Conservation (phyloP, 2,888 invertebrate genomes). For the Trachelus iudaicus region DNA sequence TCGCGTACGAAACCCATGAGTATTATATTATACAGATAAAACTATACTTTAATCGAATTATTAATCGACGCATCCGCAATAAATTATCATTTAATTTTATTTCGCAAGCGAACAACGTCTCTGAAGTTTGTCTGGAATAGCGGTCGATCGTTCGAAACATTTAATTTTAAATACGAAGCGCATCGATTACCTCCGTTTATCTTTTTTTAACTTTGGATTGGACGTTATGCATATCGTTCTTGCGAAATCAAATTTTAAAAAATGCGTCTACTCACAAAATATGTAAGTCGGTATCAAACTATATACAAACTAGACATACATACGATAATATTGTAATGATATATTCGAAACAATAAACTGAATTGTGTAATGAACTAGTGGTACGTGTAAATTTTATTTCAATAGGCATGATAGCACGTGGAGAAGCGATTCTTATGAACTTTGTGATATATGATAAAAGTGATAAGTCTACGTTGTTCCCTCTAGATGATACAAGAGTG, state of each 20-base stretch:
- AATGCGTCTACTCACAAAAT: slow-evolving; percentile 37
- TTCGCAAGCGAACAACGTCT: not conserved
- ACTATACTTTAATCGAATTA: not conserved
- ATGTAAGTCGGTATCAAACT: slow-evolving; percentile 33
- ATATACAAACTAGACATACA: slow-evolving; percentile 49
- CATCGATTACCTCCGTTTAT: not conserved
- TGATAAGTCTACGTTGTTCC: not conserved
- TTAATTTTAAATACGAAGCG: not conserved
- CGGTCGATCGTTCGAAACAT: not conserved
- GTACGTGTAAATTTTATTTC: slow-evolving; percentile 36
- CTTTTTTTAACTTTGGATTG: not conserved
- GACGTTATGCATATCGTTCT: not conserved
- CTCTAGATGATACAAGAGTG: not conserved
- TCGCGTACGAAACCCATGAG: not conserved
- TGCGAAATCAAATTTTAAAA: not conserved
- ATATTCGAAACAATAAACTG: slow-evolving; percentile 20
- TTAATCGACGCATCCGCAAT: not conserved
- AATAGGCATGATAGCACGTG: slow-evolving; percentile 35
- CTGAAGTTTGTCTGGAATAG: not conserved
- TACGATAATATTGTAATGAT: slow-evolving; percentile 33
- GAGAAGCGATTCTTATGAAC: not conserved
- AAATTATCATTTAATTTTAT: not conserved
- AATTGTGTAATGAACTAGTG: slow-evolving; percentile 15
- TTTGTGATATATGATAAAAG: not conserved
- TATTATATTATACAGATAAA: not conserved